These are phyloP conservation scores for Sipha maydis DNA, from an alignment of 2,888 invertebrate species.

Conservation along the genomic window DNA sequence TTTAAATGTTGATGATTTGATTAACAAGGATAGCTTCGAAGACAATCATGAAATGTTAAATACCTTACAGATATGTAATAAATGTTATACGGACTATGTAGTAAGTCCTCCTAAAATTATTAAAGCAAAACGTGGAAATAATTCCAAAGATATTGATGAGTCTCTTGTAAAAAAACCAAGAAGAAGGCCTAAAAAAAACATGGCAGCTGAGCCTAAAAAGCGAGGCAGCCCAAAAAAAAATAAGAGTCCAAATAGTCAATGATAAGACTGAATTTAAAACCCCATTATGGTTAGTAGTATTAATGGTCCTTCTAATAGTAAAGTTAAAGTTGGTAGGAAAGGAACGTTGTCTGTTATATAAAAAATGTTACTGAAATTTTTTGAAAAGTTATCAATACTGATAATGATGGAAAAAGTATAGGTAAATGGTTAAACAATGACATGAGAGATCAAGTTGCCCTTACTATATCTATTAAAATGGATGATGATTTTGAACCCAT, in stretches of 20 bases:
- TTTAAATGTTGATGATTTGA: background rate
- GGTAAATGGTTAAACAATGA: slow-evolving; percentile 25
- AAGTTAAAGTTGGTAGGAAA: background rate
- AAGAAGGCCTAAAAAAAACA: slow-evolving; percentile 46
- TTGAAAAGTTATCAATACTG: slow-evolving; percentile 9
- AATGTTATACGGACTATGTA: slow-evolving; percentile 40
- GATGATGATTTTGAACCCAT: background rate
- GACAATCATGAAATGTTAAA: slow-evolving; percentile 44
- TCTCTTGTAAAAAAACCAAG: slow-evolving; percentile 48
- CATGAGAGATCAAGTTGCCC: background rate
- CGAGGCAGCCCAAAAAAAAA: slow-evolving; percentile 51
- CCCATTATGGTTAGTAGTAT: background rate
- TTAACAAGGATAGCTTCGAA: background rate
- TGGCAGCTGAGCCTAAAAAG: slow-evolving; percentile 21
- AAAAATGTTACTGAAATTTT: slow-evolving; percentile 10
- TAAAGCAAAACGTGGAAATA: slow-evolving; percentile 33
- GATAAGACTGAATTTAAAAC: background rate
- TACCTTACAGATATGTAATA: slow-evolving; percentile 57
- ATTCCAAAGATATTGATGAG: background rate
- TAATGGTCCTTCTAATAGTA: slow-evolving; percentile 32
- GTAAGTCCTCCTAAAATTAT: slow-evolving; percentile 20
- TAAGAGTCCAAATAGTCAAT: background rate
- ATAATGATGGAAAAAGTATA: slow-evolving; percentile 14
- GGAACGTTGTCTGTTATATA: background rate
- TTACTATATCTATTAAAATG: background rate